Evolutionary conservation across 2,888 invertebrate genomes (phyloP), one percentile per base, ranked within the genome.

Genomic region (Tholera decimalis): DNA sequence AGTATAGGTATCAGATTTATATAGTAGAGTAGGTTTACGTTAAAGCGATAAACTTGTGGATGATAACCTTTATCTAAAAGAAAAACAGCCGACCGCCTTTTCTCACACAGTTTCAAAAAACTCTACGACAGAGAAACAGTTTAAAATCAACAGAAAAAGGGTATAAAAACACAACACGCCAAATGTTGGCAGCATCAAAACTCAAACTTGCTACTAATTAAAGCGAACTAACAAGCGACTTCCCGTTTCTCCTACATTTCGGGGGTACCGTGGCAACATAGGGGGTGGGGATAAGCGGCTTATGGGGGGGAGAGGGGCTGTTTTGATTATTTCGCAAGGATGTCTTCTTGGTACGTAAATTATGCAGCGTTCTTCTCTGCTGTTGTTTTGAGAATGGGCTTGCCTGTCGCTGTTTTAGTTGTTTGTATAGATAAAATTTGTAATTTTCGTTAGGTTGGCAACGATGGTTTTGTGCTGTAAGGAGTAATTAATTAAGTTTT

Each of bases 311-410:
- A 85, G 82, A 66, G 83, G 91, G 92, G 89, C 89, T 94, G 94
- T 94, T 95, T 94, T 95, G 93, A 95, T 95, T 94, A 95, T 94
- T 94, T 92, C 94, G 70, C 88, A 91, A 93, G 94, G 92, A 92
- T 92, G 94, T 94, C 94, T 92, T 93, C 93, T 93, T 93, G 91
- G 84, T 87, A 90, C 92, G 91, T 94, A 93, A 95, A 95, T 95
- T 95, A 95, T 95, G 94, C 95, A 95, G 90, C 83, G 72, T 60
- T 76, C 77, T 72, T 77, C 69, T 47, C 59, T 79, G 85, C 77
- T 80, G 86, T 87, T 89, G 89, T 89, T 88, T 85, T 84, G 83
- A 82, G 77, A 75, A 82, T 79, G 80, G 82, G 82, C 85, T 82
- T 80, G 80, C 76, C 79, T 80, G 83, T 83, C 62, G 24, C 35